Base-by-base conservation (phyloP, 1,140 invertebrate genomes). In the Arctopsyche grandis region DNA sequence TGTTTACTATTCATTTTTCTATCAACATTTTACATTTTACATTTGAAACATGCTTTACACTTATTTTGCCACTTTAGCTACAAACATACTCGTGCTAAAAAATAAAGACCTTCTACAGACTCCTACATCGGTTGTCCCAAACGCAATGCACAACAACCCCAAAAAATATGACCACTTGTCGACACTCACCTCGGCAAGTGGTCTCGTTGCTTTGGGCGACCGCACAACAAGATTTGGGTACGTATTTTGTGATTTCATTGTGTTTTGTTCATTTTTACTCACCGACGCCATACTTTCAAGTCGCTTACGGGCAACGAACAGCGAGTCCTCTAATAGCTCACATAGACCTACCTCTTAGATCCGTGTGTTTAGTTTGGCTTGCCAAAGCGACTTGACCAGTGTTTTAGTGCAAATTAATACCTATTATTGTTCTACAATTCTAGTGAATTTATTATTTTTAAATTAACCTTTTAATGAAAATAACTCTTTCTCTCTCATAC, bases 161-260 rank as follows among this genome's bases (percentile, higher is more conserved):
- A 52, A 14, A 52, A 52, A 52, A 52, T 52, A 14, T 52, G 16
- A 52, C 48, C 48, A 52, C 48, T 52, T 52, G 48, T 29, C 60
- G 14, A 24, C 10, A 29, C 24, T 21, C 21, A 66, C 14, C 5
- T 19, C 21, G 4, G 1, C 21, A 52, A 52, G 48, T 52, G 48
- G 48, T 52, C 48, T 52, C 16, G 24, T 52, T 75, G 46, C 26
- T 75, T 66, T 29, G 52, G 71, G 71, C 71, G 24, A 66, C 58
- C 29, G 5, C 52, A 46, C 80, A 79, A 70, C 79, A 48, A 76
- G 74, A 76, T 81, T 75, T 82, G 73, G 70, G 73, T 82, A 82
- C 80, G 80, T 82, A 82, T 77, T 75, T 79, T 79, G 80, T 81
- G 70, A 81, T 79, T 81, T 81, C 44, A 79, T 56, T 81, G 80